Conservation (phyloP, 2,888 invertebrate species). For the Cephus rjabovi region DNA sequence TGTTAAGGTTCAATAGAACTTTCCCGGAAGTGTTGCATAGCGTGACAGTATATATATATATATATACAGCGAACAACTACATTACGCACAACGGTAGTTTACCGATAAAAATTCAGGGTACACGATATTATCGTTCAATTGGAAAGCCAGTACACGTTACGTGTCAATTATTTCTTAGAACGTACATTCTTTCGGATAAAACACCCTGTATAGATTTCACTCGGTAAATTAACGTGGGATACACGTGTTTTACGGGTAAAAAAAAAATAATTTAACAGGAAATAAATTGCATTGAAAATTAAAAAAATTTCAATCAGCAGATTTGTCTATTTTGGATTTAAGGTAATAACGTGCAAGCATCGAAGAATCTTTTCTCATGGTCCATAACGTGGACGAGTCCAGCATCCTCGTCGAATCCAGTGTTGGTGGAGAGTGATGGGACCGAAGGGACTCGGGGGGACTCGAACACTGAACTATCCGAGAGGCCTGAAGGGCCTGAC, state of each 20-base stretch:
- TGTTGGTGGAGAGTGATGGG: background rate
- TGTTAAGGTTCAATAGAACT: background rate
- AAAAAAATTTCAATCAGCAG: background rate
- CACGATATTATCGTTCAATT: background rate
- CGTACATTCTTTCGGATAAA: background rate
- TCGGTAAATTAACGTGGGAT: background rate
- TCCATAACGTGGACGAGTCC: background rate
- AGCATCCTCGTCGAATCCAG: background rate
- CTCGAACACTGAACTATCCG: background rate
- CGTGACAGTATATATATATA: background rate
- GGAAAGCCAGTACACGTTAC: background rate
- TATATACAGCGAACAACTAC: background rate
- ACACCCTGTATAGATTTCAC: background rate
- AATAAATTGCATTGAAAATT: background rate
- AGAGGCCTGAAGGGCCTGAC: background rate
- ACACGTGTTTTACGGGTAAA: background rate
- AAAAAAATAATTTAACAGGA: no score
- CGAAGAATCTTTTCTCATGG: background rate
- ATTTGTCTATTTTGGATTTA: background rate
- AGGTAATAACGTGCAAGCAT: background rate
- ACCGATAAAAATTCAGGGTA: background rate
- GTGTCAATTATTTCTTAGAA: background rate
- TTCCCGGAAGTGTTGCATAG: background rate
- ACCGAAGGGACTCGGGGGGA: no score
- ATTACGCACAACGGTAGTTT: background rate